These are phyloP conservation scores for Drosophila lini DNA, from an alignment of 1,140 invertebrate species.

Conservation along the genomic window DNA sequence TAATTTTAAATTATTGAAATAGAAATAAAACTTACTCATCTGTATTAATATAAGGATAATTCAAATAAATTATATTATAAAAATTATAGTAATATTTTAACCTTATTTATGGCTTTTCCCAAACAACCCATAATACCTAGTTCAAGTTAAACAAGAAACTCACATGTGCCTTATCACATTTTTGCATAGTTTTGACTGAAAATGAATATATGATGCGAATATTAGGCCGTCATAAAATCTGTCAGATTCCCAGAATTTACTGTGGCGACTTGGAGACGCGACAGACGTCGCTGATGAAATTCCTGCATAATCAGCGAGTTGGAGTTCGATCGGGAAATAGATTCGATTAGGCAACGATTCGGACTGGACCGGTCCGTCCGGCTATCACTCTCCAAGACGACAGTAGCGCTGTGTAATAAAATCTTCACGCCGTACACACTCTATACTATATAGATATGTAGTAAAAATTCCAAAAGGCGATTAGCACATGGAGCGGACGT, in stretches of 20 bases:
- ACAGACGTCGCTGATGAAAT: conserved; percentile 53
- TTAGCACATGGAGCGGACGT: conserved; percentile 49
- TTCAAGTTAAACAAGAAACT: background rate
- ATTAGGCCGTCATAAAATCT: conserved; percentile 56
- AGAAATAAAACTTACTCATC: background rate
- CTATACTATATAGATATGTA: conserved; percentile 25
- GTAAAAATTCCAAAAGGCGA: conserved; percentile 32
- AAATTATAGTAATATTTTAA: too few species aligned
- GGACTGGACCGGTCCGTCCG: conserved; percentile 63
- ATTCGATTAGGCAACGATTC: conserved; percentile 46
- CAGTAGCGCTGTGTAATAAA: conserved; percentile 76
- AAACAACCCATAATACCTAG: background rate
- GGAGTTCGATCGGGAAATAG: conserved; percentile 61
- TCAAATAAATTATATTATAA: too few species aligned
- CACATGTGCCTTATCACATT: background rate
- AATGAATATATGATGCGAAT: conserved; percentile 51
- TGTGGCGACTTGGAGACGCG: conserved; percentile 70
- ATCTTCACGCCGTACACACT: conserved; percentile 52
- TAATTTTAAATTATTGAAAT: background rate
- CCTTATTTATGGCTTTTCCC: background rate
- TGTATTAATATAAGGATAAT: background rate
- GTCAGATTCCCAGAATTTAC: conserved; percentile 74
- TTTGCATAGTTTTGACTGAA: conserved; percentile 34
- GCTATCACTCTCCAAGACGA: conserved; percentile 32
- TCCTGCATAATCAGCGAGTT: conserved; percentile 72